These are phyloP conservation scores for Pelecanoides urinatrix DNA, from an alignment of 2,113 vertebrate genomes.

Conservation along the genomic window DNA sequence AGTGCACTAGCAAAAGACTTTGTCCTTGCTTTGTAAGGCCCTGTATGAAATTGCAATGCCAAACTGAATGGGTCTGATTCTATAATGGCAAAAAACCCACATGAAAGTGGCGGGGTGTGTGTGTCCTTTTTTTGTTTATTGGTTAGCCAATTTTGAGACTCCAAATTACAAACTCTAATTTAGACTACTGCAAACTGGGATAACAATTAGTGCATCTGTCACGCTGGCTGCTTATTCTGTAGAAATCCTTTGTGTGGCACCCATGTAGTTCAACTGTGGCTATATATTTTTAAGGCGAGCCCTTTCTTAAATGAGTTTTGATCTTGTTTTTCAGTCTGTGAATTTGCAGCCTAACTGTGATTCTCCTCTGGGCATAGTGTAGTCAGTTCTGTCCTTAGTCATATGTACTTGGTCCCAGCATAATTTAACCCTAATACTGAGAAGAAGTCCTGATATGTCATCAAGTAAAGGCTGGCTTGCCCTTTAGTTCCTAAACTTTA, in stretches of 20 bases:
- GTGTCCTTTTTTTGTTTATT: background rate
- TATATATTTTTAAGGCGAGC: background rate
- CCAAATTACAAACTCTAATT: background rate
- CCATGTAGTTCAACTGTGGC: background rate
- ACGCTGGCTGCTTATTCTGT: background rate
- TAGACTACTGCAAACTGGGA: background rate
- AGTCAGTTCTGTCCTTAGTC: background rate
- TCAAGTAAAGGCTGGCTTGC: background rate
- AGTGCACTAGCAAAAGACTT: background rate
- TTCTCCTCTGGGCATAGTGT: background rate
- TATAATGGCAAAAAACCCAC: background rate
- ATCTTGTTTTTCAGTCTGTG: background rate
- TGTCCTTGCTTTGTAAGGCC: background rate
- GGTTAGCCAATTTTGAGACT: background rate
- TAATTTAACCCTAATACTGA: background rate
- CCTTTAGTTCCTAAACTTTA: background rate
- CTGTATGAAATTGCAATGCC: background rate
- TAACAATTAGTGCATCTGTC: background rate
- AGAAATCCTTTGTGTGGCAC: background rate
- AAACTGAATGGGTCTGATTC: background rate
- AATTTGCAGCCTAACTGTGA: background rate
- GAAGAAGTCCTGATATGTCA: background rate
- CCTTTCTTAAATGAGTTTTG: background rate
- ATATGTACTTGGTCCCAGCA: background rate
- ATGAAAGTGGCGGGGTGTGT: accelerated